A percentile compares a stretch with the other conserved stretches of the same genome.
These are phyloP conservation scores for Gobio occitaniae DNA, from an alignment of 2,797 vertebrate species.

Conservation along the genomic window DNA sequence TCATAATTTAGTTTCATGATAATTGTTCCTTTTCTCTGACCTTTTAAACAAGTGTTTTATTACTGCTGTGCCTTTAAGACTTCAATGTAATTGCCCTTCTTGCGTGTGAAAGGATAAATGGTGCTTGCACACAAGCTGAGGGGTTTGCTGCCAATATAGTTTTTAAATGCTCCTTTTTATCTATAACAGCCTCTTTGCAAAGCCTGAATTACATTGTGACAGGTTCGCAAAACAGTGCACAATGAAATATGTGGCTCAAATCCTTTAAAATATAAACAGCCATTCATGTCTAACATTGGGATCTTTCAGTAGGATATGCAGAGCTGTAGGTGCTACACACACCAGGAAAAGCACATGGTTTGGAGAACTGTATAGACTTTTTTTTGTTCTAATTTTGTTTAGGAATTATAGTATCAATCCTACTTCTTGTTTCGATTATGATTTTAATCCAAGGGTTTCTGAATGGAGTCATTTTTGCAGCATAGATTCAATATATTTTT, in stretches of 20 bases:
- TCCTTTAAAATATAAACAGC: background rate
- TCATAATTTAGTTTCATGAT: constrained; percentile 11
- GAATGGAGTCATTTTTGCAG: background rate
- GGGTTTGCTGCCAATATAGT: background rate
- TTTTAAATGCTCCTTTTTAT: constrained; percentile 6
- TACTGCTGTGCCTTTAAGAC: constrained; percentile 2
- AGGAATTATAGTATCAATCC: background rate
- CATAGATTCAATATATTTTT: background rate
- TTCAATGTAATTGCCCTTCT: background rate
- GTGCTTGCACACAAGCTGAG: background rate
- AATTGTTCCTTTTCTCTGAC: background rate
- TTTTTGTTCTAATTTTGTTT: background rate
- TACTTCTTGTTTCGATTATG: background rate
- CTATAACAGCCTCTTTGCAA: background rate
- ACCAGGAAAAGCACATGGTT: background rate
- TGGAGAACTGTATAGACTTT: background rate
- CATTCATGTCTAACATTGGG: background rate
- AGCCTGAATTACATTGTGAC: background rate
- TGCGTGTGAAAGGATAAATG: background rate
- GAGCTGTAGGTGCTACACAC: background rate
- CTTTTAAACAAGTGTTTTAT: constrained; percentile 22
- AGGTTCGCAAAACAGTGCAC: background rate
- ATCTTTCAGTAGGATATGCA: background rate
- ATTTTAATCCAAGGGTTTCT: background rate
- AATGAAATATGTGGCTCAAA: background rate